Percentiles rank a stretch among this genome's conserved stretches.
Conservation (phyloP, 2,888 invertebrate species). For the Biston stratarius region DNA sequence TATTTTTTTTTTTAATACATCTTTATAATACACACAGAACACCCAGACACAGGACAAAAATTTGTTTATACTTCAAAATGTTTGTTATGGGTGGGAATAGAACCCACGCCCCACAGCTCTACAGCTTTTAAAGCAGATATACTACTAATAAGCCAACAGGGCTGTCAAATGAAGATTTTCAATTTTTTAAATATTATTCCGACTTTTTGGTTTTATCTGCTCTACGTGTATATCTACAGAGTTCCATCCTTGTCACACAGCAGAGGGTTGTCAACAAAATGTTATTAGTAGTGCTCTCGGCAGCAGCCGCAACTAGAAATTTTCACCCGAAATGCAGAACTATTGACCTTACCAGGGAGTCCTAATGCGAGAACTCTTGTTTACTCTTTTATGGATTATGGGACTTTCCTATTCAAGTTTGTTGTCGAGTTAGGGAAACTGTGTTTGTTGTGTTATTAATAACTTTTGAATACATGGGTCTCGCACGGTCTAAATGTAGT, state of each 20-base stretch:
- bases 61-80: too few relatives aligned
- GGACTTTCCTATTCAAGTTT: slow-evolving; percentile 10
- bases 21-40: too few relatives aligned
- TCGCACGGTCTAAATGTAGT: not conserved
- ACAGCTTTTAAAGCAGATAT: too few relatives aligned
- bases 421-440: slow-evolving; percentile 4
- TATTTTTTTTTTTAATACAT: too few relatives aligned
- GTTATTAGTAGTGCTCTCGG: slow-evolving; percentile 74
- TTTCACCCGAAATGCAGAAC: slow-evolving; percentile 47
- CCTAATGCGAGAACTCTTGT: slow-evolving; percentile 18
- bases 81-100: too few relatives aligned
- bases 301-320: slow-evolving; percentile 54
- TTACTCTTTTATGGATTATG: slow-evolving; percentile 19
- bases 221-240: slow-evolving; percentile 46
- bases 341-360: slow-evolving; percentile 39
- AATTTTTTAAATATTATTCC: not conserved
- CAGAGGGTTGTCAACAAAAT: slow-evolving; percentile 75
- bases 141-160: too few relatives aligned
- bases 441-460: slow-evolving; percentile 8
- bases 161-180: too few relatives aligned
- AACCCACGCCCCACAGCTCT: too few relatives aligned
- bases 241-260: slow-evolving; percentile 65
- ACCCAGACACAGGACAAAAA: too few relatives aligned
- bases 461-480: slow-evolving; percentile 3
- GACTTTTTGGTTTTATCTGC: slow-evolving; percentile 49